Evolutionary conservation across 2,888 invertebrate species (phyloP), one percentile per base, ranked within the genome.

Genomic region (Crocallis elinguaria): DNA sequence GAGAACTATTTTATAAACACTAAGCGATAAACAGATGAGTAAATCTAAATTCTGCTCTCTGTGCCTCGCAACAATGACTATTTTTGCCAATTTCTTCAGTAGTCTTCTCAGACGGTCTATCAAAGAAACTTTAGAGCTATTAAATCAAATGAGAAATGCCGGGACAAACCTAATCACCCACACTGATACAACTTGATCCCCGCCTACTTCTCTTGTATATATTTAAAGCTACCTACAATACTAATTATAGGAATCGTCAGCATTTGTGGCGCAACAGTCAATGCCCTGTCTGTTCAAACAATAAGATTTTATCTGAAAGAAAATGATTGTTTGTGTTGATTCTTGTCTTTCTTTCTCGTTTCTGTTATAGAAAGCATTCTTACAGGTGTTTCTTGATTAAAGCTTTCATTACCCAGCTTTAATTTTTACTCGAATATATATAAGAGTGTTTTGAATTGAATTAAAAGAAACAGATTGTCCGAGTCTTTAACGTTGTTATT

Each of bases 111-210:
- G 57, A 53, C 57, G 23, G 23, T 30, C 42, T 36, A 53, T 44
- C 48, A 14, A 46, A 44, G 42, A 46, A 25, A 49, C 42, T 48
- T 54, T 41, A 57, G 30, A 56, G 49, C 49, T 42, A 53, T 54
- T 57, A 54, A 57, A 56, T 46, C 57, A 48, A 52, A 45, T 56
- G 33, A 50, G 51, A 13, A 39, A 56, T 51, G 55, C 49, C 54
- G 57, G 63, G 61, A 63, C 61, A 61, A 62, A 62, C 56, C 58
- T 59, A 63, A 66, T 63, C 60, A 60, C 46, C 46, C 48, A 59
- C 42, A 52, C 41, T 27, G 30, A 46, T 51, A 49, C 37, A 58
- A 56, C 52, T 57, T 39, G 35, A 50, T 42, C 27, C 48, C 29
- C 35, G 13, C 39, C 49, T 27, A 29, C 42, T 12, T 12, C 45